A percentile compares a stretch with the other conserved stretches of the same genome.
Evolutionary conservation across 2,797 vertebrate genomes (phyloP).

Genomic region (Pantherophis vulpinus): DNA sequence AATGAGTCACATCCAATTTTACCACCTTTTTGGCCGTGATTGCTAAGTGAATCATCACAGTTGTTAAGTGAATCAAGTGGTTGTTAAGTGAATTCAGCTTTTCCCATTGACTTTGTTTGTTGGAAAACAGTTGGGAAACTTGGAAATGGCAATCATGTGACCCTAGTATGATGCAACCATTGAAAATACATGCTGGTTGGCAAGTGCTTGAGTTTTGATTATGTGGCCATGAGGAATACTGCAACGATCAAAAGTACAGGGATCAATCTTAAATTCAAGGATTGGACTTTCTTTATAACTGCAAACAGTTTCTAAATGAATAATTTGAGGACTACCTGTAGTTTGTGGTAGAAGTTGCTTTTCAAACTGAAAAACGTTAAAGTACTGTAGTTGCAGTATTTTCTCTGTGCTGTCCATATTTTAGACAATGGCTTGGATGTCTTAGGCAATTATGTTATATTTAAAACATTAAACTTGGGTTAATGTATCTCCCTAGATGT

Average conservation of each 20-base stretch:
- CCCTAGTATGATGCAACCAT: not conserved
- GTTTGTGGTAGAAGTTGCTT: not conserved
- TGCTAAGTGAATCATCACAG: not conserved
- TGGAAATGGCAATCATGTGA: not conserved
- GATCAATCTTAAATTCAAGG: not conserved
- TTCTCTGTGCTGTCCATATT: not conserved
- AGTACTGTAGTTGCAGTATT: not conserved
- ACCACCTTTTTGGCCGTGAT: not conserved
- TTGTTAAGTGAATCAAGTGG: not conserved
- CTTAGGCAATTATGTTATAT: not conserved
- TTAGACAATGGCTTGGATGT: not conserved
- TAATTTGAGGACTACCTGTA: not conserved
- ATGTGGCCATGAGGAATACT: not conserved
- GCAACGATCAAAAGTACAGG: rapidly evolving
- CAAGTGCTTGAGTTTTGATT: not conserved
- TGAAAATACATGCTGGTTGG: not conserved
- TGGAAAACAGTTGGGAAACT: not conserved
- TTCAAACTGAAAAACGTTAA: not conserved
- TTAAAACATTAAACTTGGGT: not conserved
- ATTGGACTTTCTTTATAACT: not conserved
- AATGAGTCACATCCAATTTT: not conserved
- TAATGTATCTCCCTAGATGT: not conserved
- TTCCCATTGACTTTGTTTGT: not conserved
- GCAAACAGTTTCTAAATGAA: not conserved
- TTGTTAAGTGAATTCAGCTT: not conserved